Percentiles rank a stretch among this genome's conserved stretches.
Conservation (phyloP, 2,797 vertebrate genomes). For the Nasua narica region DNA sequence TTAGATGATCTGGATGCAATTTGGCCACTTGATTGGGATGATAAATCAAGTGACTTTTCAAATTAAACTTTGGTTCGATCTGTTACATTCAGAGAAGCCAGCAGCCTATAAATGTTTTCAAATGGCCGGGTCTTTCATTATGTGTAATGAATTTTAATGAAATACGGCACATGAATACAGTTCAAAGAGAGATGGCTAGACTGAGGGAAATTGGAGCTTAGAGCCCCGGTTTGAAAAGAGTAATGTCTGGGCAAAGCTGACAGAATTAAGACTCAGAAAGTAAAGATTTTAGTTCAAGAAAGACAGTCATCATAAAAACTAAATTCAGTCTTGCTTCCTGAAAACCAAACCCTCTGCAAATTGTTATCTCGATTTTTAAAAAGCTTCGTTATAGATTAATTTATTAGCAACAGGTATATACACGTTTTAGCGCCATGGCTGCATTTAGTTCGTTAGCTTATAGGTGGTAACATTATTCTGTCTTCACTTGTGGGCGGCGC, state of each 20-base stretch:
- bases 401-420: neutral
- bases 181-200: neutral
- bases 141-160: neutral
- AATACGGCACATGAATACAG: neutral
- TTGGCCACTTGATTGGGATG: neutral
- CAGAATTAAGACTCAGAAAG: neutral
- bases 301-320: neutral
- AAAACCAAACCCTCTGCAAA: neutral
- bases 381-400: neutral
- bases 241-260: neutral
- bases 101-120: neutral
- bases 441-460: slow-evolving; percentile 12
- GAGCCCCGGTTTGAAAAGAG: neutral
- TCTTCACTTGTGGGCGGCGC: neutral
- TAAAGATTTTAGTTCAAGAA: neutral
- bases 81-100: neutral
- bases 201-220: neutral
- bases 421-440: neutral
- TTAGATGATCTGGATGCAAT: neutral
- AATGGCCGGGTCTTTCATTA: neutral
- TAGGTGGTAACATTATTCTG: neutral
- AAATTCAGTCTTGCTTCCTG: neutral
- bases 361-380: neutral
- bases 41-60: neutral
- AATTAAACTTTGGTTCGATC: neutral